Evolutionary conservation across 2,113 vertebrate genomes (phyloP), one percentile per base, ranked within the genome.

Genomic region (Apeltes quadracus): DNA sequence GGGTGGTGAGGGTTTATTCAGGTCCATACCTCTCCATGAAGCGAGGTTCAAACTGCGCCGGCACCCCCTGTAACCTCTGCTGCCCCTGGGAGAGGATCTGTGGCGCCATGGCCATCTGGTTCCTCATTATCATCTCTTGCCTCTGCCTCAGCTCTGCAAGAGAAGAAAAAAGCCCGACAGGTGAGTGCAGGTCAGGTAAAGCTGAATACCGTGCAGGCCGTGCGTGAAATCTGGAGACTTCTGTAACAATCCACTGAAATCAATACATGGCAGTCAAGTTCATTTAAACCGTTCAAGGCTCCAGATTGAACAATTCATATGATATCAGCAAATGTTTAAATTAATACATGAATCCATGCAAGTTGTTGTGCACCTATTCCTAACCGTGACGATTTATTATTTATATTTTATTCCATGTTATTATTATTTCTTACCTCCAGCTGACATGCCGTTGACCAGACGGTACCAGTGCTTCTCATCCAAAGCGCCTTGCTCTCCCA

Each of bases 391-490:
- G 8, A 6, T 12, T 63, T 54, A 7, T 39, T 25, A 5, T 3
- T 23, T 0, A 29, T 23, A 39, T 62, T 29, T 59, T 10, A 8
- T 34, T 75, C 13, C n/a, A 51, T 36, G 9, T 48, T 48, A 34
- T 34, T 34, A 3, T 63, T 29, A 11, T 5, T 20, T 39, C 88
- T 94, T 87, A 97, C 95, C 95, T 93, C 94, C 95, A 62, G 95
- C 92, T 50, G 96, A 93, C 92, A 97, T 95, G 43, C 95, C 92
- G 0, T 94, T 94, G 38, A 96, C 93, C 46, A 96, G 81, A 7
- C 93, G 88, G 79, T 95, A 96, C 84, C 96, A 93, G 84, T 95
- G 93, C 79, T 96, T 96, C 77, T 96, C 96, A 73, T 97, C 96
- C 57, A 96, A 82, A 4, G 90, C 44, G 3, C 92, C 92, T 74